Evolutionary conservation across 2,113 vertebrate genomes (phyloP).

Genomic region (Elaphurus davidianus): DNA sequence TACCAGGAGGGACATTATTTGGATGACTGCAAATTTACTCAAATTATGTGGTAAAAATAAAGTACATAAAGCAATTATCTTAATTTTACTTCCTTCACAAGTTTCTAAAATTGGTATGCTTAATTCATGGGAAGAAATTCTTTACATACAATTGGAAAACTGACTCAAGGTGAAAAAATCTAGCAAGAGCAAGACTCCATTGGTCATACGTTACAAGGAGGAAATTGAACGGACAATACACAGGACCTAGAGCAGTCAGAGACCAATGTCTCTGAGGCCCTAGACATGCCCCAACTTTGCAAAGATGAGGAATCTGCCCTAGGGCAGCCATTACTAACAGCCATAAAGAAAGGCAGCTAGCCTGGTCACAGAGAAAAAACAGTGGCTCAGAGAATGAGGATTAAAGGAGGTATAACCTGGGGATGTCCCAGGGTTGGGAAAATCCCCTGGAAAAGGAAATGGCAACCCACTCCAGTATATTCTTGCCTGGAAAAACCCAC

Average conservation of each 20-base stretch:
- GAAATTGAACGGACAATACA: not conserved
- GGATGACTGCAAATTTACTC: not conserved
- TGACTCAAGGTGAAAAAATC: slow-evolving; percentile 53
- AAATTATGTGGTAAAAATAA: slow-evolving; percentile 26
- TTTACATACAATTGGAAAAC: slow-evolving; percentile 4
- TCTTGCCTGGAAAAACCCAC: not conserved
- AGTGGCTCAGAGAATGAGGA: not conserved
- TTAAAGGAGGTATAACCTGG: not conserved
- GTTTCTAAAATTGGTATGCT: slow-evolving; percentile 39
- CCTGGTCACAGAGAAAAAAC: not conserved
- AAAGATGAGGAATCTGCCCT: not conserved
- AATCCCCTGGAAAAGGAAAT: not conserved
- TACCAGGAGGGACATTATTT: not conserved
- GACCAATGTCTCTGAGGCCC: not conserved
- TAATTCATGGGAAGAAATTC: slow-evolving; percentile 36
- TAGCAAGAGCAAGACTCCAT: not conserved
- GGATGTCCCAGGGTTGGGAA: not conserved
- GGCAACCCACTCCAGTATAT: not conserved
- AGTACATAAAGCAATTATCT: slow-evolving; percentile 37
- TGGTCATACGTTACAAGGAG: slow-evolving; percentile 9
- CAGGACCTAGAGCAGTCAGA: not conserved
- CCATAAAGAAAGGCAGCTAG: not conserved
- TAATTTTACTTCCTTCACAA: slow-evolving; percentile 45
- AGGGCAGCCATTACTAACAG: not conserved
- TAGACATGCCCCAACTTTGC: not conserved